Evolutionary conservation across 2,888 invertebrate genomes (phyloP).

Genomic region (Pristionchus mayeri): DNA sequence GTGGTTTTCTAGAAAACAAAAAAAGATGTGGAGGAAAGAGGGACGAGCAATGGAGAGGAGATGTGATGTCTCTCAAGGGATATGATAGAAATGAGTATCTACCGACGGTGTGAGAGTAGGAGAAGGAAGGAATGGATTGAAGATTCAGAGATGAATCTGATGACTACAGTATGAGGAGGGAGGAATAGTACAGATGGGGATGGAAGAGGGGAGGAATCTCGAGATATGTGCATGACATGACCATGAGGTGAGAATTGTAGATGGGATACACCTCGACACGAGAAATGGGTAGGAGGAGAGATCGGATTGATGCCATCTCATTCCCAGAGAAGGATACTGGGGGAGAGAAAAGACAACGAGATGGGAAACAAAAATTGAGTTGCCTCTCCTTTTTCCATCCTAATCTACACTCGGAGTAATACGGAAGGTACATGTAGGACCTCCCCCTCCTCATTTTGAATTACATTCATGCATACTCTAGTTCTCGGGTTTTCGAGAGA

Average conservation of each 20-base stretch:
- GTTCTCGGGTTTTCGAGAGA: slow-evolving; percentile 15
- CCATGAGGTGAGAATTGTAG: slow-evolving; percentile 3
- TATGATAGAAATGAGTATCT: slow-evolving; percentile 25
- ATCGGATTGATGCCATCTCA: slow-evolving; percentile 25
- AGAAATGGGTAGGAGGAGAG: slow-evolving; percentile 1
- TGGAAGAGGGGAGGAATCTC: slow-evolving; percentile 8
- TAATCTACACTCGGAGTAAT: slow-evolving; percentile 38
- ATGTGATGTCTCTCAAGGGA: slow-evolving; percentile 39
- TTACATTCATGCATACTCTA: slow-evolving; percentile 37
- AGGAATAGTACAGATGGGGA: slow-evolving; percentile 27
- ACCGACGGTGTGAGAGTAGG: background rate
- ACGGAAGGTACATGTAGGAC: slow-evolving; percentile 38
- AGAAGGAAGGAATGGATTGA: background rate
- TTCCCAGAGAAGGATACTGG: slow-evolving; percentile 7
- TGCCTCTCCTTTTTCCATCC: slow-evolving; percentile 6
- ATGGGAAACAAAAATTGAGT: background rate
- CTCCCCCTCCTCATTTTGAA: slow-evolving; percentile 32
- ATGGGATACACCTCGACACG: slow-evolving; percentile 16
- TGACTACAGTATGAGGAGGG: slow-evolving; percentile 3
- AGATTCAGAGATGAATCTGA: background rate
- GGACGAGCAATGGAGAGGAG: slow-evolving; percentile 22
- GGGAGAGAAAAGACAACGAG: background rate
- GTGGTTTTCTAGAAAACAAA: slow-evolving; percentile 17
- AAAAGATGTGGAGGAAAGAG: background rate
- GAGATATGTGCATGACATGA: slow-evolving; percentile 29